These are phyloP conservation scores for Monarcha castaneiventris DNA, from an alignment of 2,113 vertebrate species.

Conservation along the genomic window DNA sequence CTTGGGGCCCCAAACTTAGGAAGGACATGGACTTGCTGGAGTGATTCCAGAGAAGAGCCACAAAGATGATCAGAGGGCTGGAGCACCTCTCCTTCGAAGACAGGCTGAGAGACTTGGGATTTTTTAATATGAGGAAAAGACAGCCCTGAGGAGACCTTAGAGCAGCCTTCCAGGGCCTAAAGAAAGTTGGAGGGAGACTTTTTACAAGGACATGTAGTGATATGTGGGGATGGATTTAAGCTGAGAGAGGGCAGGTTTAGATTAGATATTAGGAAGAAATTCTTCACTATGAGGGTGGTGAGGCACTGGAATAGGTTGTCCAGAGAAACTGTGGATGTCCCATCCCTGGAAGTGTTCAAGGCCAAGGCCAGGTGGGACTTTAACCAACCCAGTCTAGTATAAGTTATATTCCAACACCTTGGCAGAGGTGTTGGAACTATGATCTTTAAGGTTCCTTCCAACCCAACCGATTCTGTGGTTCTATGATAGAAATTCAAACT, in stretches of 20 bases:
- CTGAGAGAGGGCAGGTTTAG: not conserved
- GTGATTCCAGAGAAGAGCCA: not conserved
- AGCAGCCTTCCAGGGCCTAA: not conserved
- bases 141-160: rapidly evolving
- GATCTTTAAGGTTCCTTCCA: not conserved
- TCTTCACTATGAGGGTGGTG: not conserved
- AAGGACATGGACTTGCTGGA: not conserved
- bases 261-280: not conserved
- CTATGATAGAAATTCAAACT: not conserved
- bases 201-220: not conserved
- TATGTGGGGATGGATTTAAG: not conserved
- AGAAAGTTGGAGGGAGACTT: not conserved
- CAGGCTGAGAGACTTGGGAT: not conserved
- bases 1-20: not conserved
- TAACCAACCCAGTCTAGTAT: not conserved
- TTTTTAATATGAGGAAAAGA: not conserved
- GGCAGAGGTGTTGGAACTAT: not conserved
- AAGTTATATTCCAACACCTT: not conserved
- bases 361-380: not conserved
- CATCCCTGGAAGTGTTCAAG: not conserved
- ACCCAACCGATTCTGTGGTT: not conserved
- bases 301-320: not conserved
- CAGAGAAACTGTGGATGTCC: not conserved
- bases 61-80: not conserved
- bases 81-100: not conserved